A percentile compares a stretch with the other conserved stretches of the same genome.
These are phyloP conservation scores for Thalassophryne amazonica DNA, from an alignment of 2,797 vertebrate species.

Conservation along the genomic window DNA sequence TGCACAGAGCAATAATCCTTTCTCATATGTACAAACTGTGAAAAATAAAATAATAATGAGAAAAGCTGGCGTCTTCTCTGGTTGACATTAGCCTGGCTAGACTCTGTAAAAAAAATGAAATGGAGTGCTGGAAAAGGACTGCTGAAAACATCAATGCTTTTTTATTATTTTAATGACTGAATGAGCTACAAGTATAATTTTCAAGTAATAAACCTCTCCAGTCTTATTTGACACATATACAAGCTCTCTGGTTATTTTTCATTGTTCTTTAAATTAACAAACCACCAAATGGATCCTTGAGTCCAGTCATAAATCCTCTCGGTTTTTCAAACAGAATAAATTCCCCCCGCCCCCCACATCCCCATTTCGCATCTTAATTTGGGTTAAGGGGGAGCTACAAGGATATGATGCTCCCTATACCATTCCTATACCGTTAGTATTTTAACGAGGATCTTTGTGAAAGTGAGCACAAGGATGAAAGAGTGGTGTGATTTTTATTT, in stretches of 20 bases:
- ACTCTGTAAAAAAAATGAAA: constrained; percentile 28
- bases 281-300: background rate
- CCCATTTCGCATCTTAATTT: constrained; percentile 36
- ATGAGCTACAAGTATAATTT: constrained; percentile 4
- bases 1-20: constrained; percentile 14
- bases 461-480: background rate
- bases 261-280: constrained; percentile 5
- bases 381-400: constrained; percentile 22
- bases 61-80: constrained; percentile 21
- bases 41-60: constrained; percentile 8
- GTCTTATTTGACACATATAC: constrained; percentile 20
- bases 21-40: constrained; percentile 29
- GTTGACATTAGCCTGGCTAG: constrained; percentile 28
- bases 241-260: constrained; percentile 14
- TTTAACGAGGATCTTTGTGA: constrained; percentile 8
- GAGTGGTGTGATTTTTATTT: too few species aligned
- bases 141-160: constrained; percentile 10
- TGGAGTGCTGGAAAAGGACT: background rate
- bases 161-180: constrained; percentile 1
- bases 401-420: constrained; percentile 15
- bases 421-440: constrained; percentile 20
- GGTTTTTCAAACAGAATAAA: too few species aligned
- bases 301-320: constrained; percentile 21
- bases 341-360: constrained; percentile 1
- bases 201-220: constrained; percentile 1